Evolutionary conservation across 1,140 invertebrate genomes (phyloP).

Genomic region (Drosophila santomea): DNA sequence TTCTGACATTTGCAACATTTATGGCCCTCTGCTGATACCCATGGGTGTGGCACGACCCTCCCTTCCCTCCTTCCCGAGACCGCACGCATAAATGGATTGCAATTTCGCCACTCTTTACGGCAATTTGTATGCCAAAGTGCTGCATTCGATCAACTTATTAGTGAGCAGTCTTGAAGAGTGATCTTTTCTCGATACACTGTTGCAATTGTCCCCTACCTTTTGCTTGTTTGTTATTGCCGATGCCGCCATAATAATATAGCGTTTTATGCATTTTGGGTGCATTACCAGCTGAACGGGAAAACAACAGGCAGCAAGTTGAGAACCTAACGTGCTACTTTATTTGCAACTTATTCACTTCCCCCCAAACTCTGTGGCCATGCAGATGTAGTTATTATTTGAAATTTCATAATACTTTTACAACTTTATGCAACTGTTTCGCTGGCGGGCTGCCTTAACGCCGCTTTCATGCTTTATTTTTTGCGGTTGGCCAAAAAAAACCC

Average conservation of each 20-base stretch:
- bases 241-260: conserved; percentile 57
- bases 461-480: conserved; percentile 71
- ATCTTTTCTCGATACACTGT: conserved; percentile 5
- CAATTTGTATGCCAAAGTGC: conserved; percentile 43
- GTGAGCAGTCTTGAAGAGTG: conserved; percentile 3
- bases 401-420: conserved; percentile 83
- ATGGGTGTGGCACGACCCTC: conserved; percentile 19
- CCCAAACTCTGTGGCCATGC: conserved; percentile 30
- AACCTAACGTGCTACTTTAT: conserved; percentile 64
- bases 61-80: neutral
- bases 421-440: conserved; percentile 77
- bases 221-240: conserved; percentile 41
- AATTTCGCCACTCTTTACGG: conserved; percentile 60
- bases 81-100: conserved; percentile 49
- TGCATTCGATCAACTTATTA: conserved; percentile 33
- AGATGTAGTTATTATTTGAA: conserved; percentile 81
- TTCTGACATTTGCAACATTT: conserved; percentile 80
- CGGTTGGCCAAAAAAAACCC: conserved; percentile 10
- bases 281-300: conserved; percentile 43
- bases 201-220: conserved; percentile 27
- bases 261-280: conserved; percentile 67
- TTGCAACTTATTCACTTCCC: conserved; percentile 71
- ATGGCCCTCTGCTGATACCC: conserved; percentile 67
- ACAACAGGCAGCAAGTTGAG: conserved; percentile 37
- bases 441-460: conserved; percentile 68